phyloP scores from a whole-genome alignment of 2,113 vertebrate species.

The Sander vitreus region DNA sequence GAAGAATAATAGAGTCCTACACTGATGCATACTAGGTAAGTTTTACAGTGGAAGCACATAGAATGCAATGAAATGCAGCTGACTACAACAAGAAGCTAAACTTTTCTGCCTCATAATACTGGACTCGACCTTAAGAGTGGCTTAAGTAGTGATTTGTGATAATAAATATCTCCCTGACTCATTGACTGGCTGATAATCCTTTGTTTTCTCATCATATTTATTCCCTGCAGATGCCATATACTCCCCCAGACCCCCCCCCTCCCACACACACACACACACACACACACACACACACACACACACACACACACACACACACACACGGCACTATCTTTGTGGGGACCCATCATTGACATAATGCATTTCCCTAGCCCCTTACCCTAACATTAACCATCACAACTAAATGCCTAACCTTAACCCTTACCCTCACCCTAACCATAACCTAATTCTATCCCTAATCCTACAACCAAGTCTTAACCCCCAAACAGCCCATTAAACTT shows the following conservation, averaged over 20 bases:
- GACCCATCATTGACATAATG: no score
- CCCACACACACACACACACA: no score
- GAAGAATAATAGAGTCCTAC: not conserved
- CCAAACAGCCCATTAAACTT: no score
- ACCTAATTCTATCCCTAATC: no score
- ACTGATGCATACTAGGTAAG: not conserved
- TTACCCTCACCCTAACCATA: no score
- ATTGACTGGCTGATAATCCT: not conserved
- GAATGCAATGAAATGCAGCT: not conserved
- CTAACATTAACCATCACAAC: no score
- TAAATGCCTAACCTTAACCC: no score
- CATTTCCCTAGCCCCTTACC: no score
- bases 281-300: no score
- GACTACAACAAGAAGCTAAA: not conserved
- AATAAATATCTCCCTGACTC: constrained; percentile 22
- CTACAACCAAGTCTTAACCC: no score
- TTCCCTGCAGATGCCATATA: constrained; percentile 8
- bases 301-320: not conserved
- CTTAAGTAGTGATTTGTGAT: not conserved
- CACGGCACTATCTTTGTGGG: no score
- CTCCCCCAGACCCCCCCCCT: no score
- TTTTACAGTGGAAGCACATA: not conserved
- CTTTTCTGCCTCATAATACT: not conserved
- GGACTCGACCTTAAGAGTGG: not conserved
- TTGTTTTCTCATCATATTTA: constrained; percentile 31